Evolutionary conservation across 1,140 invertebrate genomes (phyloP).

Genomic region (Dendrolimus punctatus): DNA sequence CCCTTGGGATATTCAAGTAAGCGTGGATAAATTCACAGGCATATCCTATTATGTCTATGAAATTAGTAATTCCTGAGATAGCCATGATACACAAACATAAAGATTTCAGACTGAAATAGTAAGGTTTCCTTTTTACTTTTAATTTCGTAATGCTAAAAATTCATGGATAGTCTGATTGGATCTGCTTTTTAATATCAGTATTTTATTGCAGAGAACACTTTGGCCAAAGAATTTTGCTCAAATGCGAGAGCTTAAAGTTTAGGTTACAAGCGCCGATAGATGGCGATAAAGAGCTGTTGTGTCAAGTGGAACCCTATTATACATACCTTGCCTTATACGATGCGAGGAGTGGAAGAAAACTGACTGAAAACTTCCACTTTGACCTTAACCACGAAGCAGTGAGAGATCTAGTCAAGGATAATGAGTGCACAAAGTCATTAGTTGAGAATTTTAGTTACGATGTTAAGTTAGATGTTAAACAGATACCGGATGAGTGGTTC

Average conservation of each 20-base stretch:
- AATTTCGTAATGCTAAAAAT: too few species aligned
- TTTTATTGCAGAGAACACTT: constrained; percentile 83
- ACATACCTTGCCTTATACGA: constrained; percentile 91
- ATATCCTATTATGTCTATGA: too few species aligned
- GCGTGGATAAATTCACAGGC: too few species aligned
- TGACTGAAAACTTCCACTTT: constrained; percentile 95
- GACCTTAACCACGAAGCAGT: constrained; percentile 85
- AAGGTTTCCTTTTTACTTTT: too few species aligned
- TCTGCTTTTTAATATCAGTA: background rate
- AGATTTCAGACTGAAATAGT: too few species aligned
- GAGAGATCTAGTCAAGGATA: constrained; percentile 62
- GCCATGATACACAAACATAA: too few species aligned
- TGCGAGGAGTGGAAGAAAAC: constrained; percentile 86
- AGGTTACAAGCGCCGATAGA: constrained; percentile 86
- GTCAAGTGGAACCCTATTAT: constrained; percentile 95
- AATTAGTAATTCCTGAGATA: too few species aligned
- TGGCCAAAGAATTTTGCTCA: constrained; percentile 86
- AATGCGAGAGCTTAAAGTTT: constrained; percentile 87
- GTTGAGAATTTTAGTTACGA: constrained; percentile 66
- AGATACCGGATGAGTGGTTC: constrained; percentile 66
- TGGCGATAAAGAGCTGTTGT: constrained; percentile 81
- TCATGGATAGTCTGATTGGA: background rate
- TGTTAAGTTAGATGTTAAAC: constrained; percentile 66
- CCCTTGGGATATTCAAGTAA: too few species aligned
- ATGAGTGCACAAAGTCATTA: constrained; percentile 56